Evolutionary conservation across 2,113 vertebrate genomes (phyloP).

Genomic region (Callipepla californica): DNA sequence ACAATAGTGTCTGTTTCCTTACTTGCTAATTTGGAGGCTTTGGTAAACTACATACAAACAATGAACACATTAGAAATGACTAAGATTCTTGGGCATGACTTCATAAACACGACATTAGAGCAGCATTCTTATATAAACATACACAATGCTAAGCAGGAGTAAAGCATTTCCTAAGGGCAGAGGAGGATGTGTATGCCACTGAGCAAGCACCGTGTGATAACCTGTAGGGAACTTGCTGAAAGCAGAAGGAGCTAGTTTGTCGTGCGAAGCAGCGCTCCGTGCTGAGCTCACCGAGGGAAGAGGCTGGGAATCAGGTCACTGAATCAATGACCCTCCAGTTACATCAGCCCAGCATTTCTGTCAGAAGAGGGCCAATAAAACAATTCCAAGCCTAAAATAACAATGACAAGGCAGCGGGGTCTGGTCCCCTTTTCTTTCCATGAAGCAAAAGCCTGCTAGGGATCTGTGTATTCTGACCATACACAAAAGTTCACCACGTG

Average conservation of each 20-base stretch:
- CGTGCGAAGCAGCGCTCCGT: fast-evolving
- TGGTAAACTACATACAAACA: constrained; percentile 7
- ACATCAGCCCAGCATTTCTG: background rate
- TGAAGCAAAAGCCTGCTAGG: fast-evolving
- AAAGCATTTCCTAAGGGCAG: constrained; percentile 19
- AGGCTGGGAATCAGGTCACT: background rate
- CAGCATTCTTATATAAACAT: background rate
- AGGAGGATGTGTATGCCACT: background rate
- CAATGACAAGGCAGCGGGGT: background rate
- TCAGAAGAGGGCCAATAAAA: background rate
- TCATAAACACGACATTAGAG: constrained; percentile 4
- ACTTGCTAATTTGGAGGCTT: constrained; percentile 11
- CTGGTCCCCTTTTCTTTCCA: background rate
- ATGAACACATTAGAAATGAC: background rate
- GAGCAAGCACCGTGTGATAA: fast-evolving
- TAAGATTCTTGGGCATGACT: background rate
- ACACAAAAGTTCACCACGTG: background rate
- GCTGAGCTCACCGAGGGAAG: background rate
- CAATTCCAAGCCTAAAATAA: background rate
- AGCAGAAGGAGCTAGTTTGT: fast-evolving
- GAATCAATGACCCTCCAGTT: background rate
- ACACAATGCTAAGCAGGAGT: background rate
- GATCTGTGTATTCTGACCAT: background rate
- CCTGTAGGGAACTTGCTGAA: background rate
- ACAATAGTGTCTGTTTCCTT: constrained; percentile 21